These are phyloP conservation scores for Halesus radiatus DNA, from an alignment of 1,140 invertebrate genomes.

Conservation along the genomic window DNA sequence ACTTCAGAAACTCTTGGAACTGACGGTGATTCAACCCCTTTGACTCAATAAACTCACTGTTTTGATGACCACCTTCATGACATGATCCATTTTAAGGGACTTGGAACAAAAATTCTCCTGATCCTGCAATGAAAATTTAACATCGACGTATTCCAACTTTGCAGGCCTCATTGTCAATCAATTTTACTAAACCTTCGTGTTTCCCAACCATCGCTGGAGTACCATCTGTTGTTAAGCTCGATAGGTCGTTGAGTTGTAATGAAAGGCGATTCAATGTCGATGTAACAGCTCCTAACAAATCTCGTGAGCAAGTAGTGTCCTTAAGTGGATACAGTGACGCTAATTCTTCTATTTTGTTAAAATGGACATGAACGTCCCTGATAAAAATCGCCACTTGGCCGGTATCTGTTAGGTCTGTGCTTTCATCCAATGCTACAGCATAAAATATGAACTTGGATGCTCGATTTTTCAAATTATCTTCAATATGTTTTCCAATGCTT, in stretches of 20 bases:
- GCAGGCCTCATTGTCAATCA: slow-evolving; percentile 54
- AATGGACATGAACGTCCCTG: slow-evolving; percentile 58
- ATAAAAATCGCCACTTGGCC: slow-evolving; percentile 60
- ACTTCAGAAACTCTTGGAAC: slow-evolving; percentile 27
- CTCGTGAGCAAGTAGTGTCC: slow-evolving; percentile 58
- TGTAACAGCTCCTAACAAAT: slow-evolving; percentile 59
- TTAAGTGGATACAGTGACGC: slow-evolving; percentile 57
- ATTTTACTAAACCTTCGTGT: slow-evolving; percentile 58
- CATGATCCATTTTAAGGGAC: slow-evolving; percentile 56
- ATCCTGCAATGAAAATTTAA: slow-evolving; percentile 60
- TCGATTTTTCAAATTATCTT: slow-evolving; percentile 52
- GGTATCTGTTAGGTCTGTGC: slow-evolving; percentile 59
- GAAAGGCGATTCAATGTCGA: slow-evolving; percentile 44
- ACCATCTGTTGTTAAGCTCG: slow-evolving; percentile 58
- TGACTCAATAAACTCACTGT: slow-evolving; percentile 56
- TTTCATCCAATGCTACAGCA: slow-evolving; percentile 61
- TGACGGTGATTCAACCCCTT: slow-evolving; percentile 59
- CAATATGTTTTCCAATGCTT: slow-evolving; percentile 58
- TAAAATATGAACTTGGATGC: slow-evolving; percentile 58
- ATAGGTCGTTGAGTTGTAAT: slow-evolving; percentile 44
- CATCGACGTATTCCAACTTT: slow-evolving; percentile 44
- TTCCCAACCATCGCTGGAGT: slow-evolving; percentile 60
- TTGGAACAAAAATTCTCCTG: slow-evolving; percentile 59
- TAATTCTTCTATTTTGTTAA: slow-evolving; percentile 61
- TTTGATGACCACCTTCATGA: too few relatives aligned